phyloP scores from a whole-genome alignment of 2,797 vertebrate species.

The Enteromius mattozi region DNA sequence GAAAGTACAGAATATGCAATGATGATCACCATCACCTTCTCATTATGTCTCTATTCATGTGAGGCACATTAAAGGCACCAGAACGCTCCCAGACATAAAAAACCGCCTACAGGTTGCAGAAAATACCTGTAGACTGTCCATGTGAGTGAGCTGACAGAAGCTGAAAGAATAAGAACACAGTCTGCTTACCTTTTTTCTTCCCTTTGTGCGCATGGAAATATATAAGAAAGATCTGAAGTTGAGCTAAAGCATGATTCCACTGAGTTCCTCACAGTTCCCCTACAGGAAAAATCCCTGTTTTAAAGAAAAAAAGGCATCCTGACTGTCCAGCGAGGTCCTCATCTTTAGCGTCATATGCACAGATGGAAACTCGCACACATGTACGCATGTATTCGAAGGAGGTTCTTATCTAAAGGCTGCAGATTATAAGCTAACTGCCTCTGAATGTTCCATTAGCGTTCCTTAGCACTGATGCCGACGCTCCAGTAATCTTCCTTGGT shows the following conservation, averaged over 20 bases:
- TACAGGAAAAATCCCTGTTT: conserved; percentile 70
- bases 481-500: conserved; percentile 46
- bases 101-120: conserved; percentile 33
- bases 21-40: neutral
- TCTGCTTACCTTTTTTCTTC: conserved; percentile 58
- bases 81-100: neutral
- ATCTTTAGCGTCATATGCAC: conserved; percentile 60
- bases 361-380: conserved; percentile 5
- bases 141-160: neutral
- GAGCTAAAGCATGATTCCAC: conserved; percentile 71
- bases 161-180: neutral
- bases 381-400: conserved; percentile 21
- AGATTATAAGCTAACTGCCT: conserved; percentile 34
- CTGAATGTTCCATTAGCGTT: conserved; percentile 44
- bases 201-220: conserved; percentile 51
- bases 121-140: conserved; percentile 13
- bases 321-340: conserved; percentile 66
- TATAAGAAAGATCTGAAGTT: conserved; percentile 55
- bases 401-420: conserved; percentile 37
- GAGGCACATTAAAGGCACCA: neutral
- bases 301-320: conserved; percentile 65
- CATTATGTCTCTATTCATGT: neutral
- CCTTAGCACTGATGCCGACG: conserved; percentile 32
- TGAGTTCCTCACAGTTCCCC: conserved; percentile 54
- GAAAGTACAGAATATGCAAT: conserved; percentile 13